These are phyloP conservation scores for Tachina grossa DNA, from an alignment of 2,888 invertebrate species.

Conservation along the genomic window DNA sequence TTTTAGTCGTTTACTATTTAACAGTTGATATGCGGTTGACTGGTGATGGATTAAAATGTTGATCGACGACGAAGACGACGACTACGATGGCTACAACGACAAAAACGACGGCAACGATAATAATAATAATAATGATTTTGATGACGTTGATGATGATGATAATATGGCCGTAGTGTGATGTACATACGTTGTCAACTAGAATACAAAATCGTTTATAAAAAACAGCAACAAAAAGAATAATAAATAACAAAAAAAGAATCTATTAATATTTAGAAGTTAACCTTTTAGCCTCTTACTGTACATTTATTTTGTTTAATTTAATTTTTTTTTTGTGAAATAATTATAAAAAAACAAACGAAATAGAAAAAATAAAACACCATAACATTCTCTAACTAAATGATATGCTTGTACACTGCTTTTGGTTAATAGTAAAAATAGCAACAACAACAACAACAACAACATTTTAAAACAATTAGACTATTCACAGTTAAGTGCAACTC, in stretches of 20 bases:
- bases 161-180: constrained; percentile 57
- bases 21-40: constrained; percentile 49
- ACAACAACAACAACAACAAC: constrained; percentile 4
- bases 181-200: constrained; percentile 68
- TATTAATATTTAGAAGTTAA: constrained; percentile 83
- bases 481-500: constrained; percentile 43
- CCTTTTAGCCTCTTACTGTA: constrained; percentile 78
- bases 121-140: constrained; percentile 32
- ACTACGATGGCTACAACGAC: constrained; percentile 4
- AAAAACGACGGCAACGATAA: not conserved
- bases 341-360: constrained; percentile 45
- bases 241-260: constrained; percentile 74
- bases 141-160: constrained; percentile 39
- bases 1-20: constrained; percentile 51
- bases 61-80: not conserved
- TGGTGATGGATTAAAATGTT: constrained; percentile 23
- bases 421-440: constrained; percentile 43
- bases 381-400: constrained; percentile 41
- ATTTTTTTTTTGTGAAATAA: constrained; percentile 62
- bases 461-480: constrained; percentile 18
- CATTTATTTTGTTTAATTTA: constrained; percentile 30
- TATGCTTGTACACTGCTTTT: constrained; percentile 41
- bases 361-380: constrained; percentile 48
- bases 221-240: constrained; percentile 63
- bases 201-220: constrained; percentile 58